phyloP scores from a whole-genome alignment of 35 echinoderm and acorn worm species.

The Stichopus chloronotus region DNA sequence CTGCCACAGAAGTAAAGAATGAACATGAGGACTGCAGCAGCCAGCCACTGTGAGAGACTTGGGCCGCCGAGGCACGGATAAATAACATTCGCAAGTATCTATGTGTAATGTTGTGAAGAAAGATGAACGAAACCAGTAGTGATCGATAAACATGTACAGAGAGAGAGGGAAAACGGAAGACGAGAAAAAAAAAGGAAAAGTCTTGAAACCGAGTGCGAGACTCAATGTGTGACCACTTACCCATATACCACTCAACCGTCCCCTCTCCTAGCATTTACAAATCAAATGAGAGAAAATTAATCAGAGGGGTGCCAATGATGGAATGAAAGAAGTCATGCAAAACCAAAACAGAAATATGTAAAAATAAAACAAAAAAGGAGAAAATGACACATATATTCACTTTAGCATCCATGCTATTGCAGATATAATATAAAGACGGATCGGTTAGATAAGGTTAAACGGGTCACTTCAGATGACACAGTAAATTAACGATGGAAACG shows the following conservation, averaged over 20 bases:
- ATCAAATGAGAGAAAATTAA: conserved; percentile 39
- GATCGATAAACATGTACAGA: background rate
- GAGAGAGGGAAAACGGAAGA: background rate
- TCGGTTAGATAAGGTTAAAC: too few species aligned
- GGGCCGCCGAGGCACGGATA: too few species aligned
- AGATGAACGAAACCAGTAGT: background rate
- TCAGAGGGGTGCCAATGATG: background rate
- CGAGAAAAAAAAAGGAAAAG: background rate
- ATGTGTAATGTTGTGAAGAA: too few species aligned
- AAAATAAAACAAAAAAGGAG: background rate
- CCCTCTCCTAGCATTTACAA: conserved; percentile 49
- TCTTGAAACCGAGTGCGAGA: background rate
- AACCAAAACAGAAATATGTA: background rate
- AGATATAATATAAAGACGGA: too few species aligned
- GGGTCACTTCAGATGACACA: too few species aligned
- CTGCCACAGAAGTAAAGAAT: background rate
- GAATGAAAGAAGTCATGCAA: background rate
- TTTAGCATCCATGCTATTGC: background rate
- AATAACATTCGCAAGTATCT: too few species aligned
- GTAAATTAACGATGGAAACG: too few species aligned
- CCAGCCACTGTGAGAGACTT: too few species aligned
- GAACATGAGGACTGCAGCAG: background rate
- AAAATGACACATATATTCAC: background rate
- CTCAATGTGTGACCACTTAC: conserved; percentile 17
- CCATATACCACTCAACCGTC: conserved; percentile 54